phyloP scores from a whole-genome alignment of 2,888 invertebrate species.

The Latrodectus elegans region DNA sequence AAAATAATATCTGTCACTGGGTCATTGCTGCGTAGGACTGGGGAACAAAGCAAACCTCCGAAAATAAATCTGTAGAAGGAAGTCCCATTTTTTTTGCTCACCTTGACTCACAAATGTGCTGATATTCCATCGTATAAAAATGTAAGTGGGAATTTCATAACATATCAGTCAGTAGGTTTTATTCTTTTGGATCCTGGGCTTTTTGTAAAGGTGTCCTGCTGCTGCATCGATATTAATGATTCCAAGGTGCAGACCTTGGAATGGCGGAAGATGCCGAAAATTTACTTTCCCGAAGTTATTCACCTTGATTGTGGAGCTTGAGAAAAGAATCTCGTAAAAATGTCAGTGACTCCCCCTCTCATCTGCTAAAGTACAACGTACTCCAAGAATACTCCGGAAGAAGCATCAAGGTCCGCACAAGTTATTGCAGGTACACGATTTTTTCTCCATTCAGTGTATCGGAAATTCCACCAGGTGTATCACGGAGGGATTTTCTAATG shows the following conservation, averaged over 20 bases:
- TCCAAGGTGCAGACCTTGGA: constrained; percentile 28
- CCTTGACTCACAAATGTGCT: not conserved
- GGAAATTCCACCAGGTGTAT: not conserved
- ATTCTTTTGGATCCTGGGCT: constrained; percentile 13
- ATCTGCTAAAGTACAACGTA: constrained; percentile 59
- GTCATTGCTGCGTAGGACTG: not conserved
- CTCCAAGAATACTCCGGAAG: constrained; percentile 57
- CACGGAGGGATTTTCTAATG: not conserved
- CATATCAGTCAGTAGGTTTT: constrained; percentile 32
- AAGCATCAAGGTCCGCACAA: constrained; percentile 32
- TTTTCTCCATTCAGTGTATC: constrained; percentile 6
- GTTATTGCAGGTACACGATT: constrained; percentile 43
- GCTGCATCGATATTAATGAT: constrained; percentile 10
- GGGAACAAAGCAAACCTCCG: not conserved
- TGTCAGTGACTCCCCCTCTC: constrained; percentile 27
- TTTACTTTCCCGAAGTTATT: constrained; percentile 39
- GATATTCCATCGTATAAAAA: not conserved
- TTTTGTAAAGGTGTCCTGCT: constrained; percentile 14
- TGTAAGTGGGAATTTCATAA: not conserved
- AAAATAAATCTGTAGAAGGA: not conserved
- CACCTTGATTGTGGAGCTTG: constrained; percentile 15
- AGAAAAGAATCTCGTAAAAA: constrained; percentile 53
- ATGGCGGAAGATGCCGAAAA: constrained; percentile 40
- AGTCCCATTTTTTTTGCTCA: not conserved
- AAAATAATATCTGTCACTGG: not conserved